phyloP scores from a whole-genome alignment of 2,113 vertebrate species.

The Tragelaphus buxtoni region DNA sequence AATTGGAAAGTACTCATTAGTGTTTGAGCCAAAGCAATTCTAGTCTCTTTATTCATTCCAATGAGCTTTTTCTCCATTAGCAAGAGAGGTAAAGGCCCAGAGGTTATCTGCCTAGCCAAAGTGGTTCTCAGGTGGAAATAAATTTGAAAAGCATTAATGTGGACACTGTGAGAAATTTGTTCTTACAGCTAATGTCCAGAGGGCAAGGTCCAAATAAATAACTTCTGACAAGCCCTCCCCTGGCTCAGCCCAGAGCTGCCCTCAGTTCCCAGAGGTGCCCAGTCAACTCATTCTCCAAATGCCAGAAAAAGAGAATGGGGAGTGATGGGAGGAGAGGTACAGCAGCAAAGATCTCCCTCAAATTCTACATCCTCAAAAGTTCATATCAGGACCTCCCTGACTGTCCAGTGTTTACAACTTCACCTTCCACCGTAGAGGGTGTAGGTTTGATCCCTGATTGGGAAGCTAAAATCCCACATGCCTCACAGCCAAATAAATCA shows the following conservation, averaged over 20 bases:
- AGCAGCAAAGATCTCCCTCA: neutral
- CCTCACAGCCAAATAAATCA: neutral
- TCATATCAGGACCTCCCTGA: neutral
- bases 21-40: slow-evolving; percentile 43
- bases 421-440: neutral
- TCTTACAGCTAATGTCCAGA: neutral
- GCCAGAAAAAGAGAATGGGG: neutral
- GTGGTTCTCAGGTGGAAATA: slow-evolving; percentile 8
- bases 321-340: accelerated
- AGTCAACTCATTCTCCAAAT: neutral
- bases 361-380: neutral
- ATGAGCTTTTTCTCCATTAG: slow-evolving; percentile 23
- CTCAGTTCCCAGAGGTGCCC: neutral
- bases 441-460: neutral
- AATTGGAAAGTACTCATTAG: slow-evolving; percentile 41
- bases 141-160: neutral
- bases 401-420: neutral
- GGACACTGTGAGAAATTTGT: neutral
- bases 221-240: neutral
- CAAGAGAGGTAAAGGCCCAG: neutral
- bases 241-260: neutral
- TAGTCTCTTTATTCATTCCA: slow-evolving; percentile 42
- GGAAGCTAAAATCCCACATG: neutral
- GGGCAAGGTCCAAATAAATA: neutral
- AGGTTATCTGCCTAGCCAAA: slow-evolving; percentile 40